Conservation (phyloP, 2,113 vertebrate genomes). For the Mormyrus iriodes region DNA sequence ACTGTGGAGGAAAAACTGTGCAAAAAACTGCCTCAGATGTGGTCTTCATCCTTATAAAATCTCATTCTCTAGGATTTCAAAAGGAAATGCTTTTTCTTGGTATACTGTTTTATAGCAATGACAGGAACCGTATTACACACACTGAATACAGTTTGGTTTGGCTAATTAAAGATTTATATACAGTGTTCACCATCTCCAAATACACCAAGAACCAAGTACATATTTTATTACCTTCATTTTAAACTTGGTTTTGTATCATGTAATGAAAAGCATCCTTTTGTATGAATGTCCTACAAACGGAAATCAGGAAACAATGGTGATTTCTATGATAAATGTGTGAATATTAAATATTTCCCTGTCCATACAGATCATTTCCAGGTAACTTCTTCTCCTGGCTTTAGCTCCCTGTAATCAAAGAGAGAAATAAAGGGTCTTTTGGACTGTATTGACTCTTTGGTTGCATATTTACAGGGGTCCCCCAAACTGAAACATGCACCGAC, state of each 20-base stretch:
- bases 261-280: background rate
- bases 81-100: background rate
- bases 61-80: background rate
- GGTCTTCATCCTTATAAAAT: background rate
- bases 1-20: background rate
- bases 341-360: background rate
- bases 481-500: slow-evolving; percentile 47
- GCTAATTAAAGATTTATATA: background rate
- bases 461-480: background rate
- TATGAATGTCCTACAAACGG: background rate
- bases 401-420: slow-evolving; percentile 61
- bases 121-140: background rate
- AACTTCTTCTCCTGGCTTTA: slow-evolving; percentile 81
- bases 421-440: background rate
- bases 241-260: background rate
- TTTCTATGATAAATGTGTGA: background rate
- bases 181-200: background rate
- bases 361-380: slow-evolving; percentile 77
- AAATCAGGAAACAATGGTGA: background rate
- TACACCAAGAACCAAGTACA: background rate
- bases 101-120: background rate
- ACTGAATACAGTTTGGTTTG: background rate
- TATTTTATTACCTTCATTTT: background rate
- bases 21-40: background rate
- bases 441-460: background rate